Evolutionary conservation across 2,888 invertebrate genomes (phyloP).

Genomic region (Eristalis intricaria): DNA sequence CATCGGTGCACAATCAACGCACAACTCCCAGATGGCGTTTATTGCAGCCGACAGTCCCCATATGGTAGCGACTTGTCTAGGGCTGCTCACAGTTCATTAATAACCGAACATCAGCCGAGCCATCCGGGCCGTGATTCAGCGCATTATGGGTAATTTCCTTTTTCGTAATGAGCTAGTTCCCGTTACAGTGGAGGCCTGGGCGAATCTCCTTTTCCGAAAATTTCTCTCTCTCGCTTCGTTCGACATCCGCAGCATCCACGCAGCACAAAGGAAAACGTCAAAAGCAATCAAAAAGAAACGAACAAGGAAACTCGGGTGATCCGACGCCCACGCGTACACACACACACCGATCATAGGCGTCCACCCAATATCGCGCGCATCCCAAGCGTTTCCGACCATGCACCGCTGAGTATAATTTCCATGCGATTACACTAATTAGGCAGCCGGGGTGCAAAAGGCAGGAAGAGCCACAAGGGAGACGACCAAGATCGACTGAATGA

Average conservation of each 20-base stretch:
- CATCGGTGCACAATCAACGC: conserved; percentile 39
- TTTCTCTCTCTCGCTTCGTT: conserved; percentile 39
- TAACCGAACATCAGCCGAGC: conserved; percentile 38
- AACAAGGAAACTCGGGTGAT: conserved; percentile 65
- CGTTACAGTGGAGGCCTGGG: conserved; percentile 46
- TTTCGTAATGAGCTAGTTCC: conserved; percentile 66
- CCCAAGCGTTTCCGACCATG: conserved; percentile 48
- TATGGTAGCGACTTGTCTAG: conserved; percentile 65
- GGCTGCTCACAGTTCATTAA: conserved; percentile 67
- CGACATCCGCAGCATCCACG: conserved; percentile 55
- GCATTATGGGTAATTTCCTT: conserved; percentile 64
- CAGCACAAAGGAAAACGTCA: conserved; percentile 58
- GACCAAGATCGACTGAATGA: conserved; percentile 22
- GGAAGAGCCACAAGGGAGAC: conserved; percentile 5
- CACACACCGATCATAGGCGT: conserved; percentile 26
- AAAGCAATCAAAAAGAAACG: conserved; percentile 59
- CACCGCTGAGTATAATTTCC: conserved; percentile 69
- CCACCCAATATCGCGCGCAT: conserved; percentile 35
- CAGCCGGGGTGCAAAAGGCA: conserved; percentile 19
- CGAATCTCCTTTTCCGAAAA: conserved; percentile 49
- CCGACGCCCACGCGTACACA: conserved; percentile 55
- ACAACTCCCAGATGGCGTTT: conserved; percentile 64
- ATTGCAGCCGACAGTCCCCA: conserved; percentile 50
- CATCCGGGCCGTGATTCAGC: conserved; percentile 60
- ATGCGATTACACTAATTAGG: conserved; percentile 73